Evolutionary conservation across 2,113 vertebrate genomes (phyloP).

Genomic region (Carettochelys insculpta): DNA sequence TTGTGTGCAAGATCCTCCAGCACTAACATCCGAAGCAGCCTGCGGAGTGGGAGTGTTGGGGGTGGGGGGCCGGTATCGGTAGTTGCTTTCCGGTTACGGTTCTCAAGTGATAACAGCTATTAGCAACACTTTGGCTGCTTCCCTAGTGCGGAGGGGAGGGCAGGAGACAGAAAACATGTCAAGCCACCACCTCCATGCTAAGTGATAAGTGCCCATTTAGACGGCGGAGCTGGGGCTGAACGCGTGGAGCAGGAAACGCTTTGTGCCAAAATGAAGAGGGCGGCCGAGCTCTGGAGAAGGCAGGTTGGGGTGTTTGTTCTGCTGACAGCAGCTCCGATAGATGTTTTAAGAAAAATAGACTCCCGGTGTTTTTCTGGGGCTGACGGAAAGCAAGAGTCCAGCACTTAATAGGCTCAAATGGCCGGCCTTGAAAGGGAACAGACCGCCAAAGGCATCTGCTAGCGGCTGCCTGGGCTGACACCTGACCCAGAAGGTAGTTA

Average conservation of each 20-base stretch:
- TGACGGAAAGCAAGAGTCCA: conserved; percentile 70
- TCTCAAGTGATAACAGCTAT: conserved; percentile 80
- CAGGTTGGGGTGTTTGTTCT: conserved; percentile 73
- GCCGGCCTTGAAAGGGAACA: conserved; percentile 70
- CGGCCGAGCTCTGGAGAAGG: conserved; percentile 66
- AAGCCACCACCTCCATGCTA: conserved; percentile 76
- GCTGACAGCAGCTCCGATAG: conserved; percentile 77
- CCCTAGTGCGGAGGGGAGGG: conserved; percentile 71
- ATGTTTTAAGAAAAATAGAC: conserved; percentile 78
- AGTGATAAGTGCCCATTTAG: conserved; percentile 81
- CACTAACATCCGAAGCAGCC: conserved; percentile 38
- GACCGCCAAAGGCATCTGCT: conserved; percentile 40
- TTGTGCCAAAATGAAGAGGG: conserved; percentile 55
- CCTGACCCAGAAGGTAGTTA: conserved; percentile 32
- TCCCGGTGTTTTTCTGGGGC: conserved; percentile 68
- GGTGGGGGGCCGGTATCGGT: conserved; percentile 64
- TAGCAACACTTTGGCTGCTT: conserved; percentile 76
- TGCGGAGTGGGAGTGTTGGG: conserved; percentile 38
- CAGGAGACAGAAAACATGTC: conserved; percentile 75
- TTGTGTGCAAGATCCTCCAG: conserved; percentile 43
- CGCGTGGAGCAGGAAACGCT: conserved; percentile 71
- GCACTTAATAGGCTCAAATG: conserved; percentile 74
- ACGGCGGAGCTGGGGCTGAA: conserved; percentile 74
- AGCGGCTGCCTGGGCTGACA: conserved; percentile 46
- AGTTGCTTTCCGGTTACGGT: conserved; percentile 72